Evolutionary conservation across 1,140 invertebrate species (phyloP), one percentile per base, ranked within the genome.

Genomic region (Orussus abietinus): DNA sequence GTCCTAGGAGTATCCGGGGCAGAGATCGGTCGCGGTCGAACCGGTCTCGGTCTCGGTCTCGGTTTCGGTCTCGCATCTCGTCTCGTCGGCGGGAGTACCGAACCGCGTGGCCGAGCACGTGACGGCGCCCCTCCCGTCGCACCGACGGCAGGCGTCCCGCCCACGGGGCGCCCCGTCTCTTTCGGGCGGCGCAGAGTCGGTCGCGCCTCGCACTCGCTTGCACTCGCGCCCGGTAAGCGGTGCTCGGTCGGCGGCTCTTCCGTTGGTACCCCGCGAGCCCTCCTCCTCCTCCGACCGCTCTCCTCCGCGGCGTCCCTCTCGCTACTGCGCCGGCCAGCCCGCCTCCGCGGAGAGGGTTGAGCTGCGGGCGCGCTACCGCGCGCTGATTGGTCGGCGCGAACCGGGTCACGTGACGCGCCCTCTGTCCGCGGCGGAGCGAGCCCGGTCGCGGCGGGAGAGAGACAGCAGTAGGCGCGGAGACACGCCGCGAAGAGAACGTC

Each of bases 311-410:
- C 18, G 44, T 35, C 15, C 46, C 48, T 49, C 43, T 35, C 40
- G 17, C 47, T 39, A 49, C 45, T 41, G 40, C 51, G 46, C 51
- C 50, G 49, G 33, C 57, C 53, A 62, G 53, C 59, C 67, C 69
- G 66, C 68, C 68, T 66, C 64, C 65, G 59, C 25, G 55, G 49
- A 59, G 68, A 69, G 66, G 69, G 67, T 58, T 55, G 62, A 58
- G 44, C 62, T 32, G 11, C 45, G 47, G 46, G 34, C 28, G 55
- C 42, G 66, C 62, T 68, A 71, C 69, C 66, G 67, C 44, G 14
- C 22, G 34, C 38, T 52, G 43, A 73, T 71, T 73, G 68, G 68
- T 50, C 39, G 39, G 29, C 43, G 25, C 47, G 31, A 36, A 45
- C 44, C 47, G 41, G 35, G 45, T 69, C 68, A 69, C 64, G 69